These are phyloP conservation scores for Halcyon chelicuti DNA, from an alignment of 2,797 vertebrate species.

Conservation along the genomic window DNA sequence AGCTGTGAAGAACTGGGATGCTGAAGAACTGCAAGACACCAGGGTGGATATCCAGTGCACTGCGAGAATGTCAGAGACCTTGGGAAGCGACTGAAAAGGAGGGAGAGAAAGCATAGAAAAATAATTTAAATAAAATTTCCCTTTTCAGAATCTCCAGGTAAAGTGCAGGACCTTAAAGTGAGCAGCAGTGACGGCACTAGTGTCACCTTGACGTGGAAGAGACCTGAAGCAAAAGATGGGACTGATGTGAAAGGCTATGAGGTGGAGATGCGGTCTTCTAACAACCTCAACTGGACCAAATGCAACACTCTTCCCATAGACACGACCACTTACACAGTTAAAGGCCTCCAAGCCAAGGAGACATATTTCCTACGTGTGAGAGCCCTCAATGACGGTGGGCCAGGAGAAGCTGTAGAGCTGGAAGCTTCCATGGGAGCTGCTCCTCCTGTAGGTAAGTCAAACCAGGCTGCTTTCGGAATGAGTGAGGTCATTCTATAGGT, in stretches of 20 bases:
- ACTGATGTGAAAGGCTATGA: conserved; percentile 84
- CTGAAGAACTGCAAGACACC: neutral
- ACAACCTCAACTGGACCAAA: conserved; percentile 81
- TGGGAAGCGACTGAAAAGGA: neutral
- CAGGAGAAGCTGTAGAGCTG: conserved; percentile 75
- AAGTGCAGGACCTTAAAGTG: conserved; percentile 83
- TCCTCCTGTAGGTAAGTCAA: conserved; percentile 78
- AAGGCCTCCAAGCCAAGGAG: conserved; percentile 79
- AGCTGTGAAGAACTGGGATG: neutral
- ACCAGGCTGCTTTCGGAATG: neutral
- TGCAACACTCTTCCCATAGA: conserved; percentile 79
- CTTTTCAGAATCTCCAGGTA: conserved; percentile 84
- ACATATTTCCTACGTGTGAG: conserved; percentile 85
- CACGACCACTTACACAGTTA: conserved; percentile 78
- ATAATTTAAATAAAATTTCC: neutral
- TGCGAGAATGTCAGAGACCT: neutral
- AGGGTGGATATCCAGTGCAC: neutral
- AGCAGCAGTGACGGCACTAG: conserved; percentile 80
- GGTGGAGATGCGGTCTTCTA: conserved; percentile 81
- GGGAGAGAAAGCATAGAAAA: neutral
- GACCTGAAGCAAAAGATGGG: conserved; percentile 75
- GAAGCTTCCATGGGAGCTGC: conserved; percentile 71
- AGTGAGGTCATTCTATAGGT: neutral
- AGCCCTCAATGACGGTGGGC: conserved; percentile 81
- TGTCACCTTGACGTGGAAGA: conserved; percentile 85